phyloP scores from a whole-genome alignment of 2,113 vertebrate species.

The Oryzias curvinotus region DNA sequence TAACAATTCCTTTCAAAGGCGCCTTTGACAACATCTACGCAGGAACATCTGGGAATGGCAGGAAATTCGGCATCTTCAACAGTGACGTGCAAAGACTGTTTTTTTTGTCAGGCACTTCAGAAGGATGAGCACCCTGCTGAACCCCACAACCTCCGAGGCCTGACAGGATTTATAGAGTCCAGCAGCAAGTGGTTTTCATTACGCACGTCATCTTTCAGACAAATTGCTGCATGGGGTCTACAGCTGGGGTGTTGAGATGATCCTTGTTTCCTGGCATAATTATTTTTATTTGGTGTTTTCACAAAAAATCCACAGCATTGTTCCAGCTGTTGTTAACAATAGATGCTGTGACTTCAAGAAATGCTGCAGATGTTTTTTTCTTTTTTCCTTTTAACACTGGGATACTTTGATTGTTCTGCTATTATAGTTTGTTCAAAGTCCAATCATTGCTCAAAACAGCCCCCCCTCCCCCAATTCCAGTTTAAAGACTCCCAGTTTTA shows the following conservation, averaged over 20 bases:
- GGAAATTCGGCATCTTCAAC: slow-evolving; percentile 82
- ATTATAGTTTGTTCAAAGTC: slow-evolving; percentile 23
- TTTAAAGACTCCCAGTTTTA: too few relatives aligned
- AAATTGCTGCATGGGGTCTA: slow-evolving; percentile 82
- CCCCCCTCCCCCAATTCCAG: slow-evolving; percentile 36
- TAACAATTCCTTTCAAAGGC: slow-evolving; percentile 40
- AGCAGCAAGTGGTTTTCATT: slow-evolving; percentile 90
- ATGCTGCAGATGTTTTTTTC: slow-evolving; percentile 23
- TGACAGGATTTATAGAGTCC: slow-evolving; percentile 80
- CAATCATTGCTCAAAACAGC: slow-evolving; percentile 38
- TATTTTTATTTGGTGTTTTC: slow-evolving; percentile 51
- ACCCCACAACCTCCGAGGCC: slow-evolving; percentile 58
- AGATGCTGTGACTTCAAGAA: slow-evolving; percentile 27
- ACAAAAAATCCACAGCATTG: slow-evolving; percentile 34
- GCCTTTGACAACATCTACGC: slow-evolving; percentile 76
- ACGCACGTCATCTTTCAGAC: slow-evolving; percentile 88
- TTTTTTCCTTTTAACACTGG: slow-evolving; percentile 24
- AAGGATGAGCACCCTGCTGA: slow-evolving; percentile 80
- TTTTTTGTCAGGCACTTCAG: slow-evolving; percentile 90
- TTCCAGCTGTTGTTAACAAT: slow-evolving; percentile 38
- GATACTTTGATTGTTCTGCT: slow-evolving; percentile 18
- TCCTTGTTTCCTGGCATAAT: slow-evolving; percentile 49
- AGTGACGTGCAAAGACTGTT: slow-evolving; percentile 82
- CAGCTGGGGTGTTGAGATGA: slow-evolving; percentile 77
- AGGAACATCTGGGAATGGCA: slow-evolving; percentile 86